Conservation (phyloP, 2,113 vertebrate genomes). For the Scortum barcoo region DNA sequence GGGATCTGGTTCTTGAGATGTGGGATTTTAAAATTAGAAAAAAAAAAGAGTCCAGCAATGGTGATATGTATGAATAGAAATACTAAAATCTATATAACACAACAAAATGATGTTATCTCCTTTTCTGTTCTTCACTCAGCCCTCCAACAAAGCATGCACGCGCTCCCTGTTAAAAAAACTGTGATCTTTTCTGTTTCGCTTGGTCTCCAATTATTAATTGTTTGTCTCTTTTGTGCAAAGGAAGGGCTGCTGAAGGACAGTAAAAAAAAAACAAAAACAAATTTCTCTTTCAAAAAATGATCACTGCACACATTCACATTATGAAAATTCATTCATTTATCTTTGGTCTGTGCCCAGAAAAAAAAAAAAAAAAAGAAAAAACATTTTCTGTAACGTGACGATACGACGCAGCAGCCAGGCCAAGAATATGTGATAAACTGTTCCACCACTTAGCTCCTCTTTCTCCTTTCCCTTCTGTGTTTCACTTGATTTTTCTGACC, state of each 20-base stretch:
- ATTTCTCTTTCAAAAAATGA: slow-evolving; percentile 33
- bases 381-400: no score
- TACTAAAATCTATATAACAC: neutral
- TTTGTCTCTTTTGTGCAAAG: slow-evolving; percentile 2
- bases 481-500: neutral
- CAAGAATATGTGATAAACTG: neutral
- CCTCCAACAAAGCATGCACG: neutral
- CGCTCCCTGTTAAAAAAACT: neutral
- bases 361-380: neutral
- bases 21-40: neutral
- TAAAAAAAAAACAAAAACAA: slow-evolving; percentile 27
- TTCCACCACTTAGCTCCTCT: neutral
- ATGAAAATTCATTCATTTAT: slow-evolving; percentile 37
- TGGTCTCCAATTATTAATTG: slow-evolving; percentile 27
- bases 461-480: neutral
- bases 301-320: neutral
- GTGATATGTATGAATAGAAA: neutral
- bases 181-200: neutral
- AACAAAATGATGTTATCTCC: neutral
- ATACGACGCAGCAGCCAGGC: neutral
- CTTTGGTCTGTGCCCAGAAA: neutral
- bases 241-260: neutral
- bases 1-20: neutral
- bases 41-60: neutral
- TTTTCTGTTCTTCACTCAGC: neutral